Percentiles rank a stretch among this genome's conserved stretches.
Conservation (phyloP, 2,888 invertebrate genomes). For the Lumbricus terrestris region DNA sequence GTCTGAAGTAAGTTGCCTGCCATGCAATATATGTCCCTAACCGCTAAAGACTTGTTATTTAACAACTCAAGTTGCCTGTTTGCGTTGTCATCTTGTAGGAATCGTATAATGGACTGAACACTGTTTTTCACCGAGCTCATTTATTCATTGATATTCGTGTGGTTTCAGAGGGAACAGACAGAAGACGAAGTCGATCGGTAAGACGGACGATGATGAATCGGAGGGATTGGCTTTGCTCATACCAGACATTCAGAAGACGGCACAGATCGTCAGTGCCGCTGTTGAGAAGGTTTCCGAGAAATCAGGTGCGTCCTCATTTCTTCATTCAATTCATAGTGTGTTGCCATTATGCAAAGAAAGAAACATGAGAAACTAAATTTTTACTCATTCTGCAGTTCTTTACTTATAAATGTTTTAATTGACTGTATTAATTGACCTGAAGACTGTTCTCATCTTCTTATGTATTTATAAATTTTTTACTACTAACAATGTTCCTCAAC, state of each 20-base stretch:
- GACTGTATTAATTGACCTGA: neutral
- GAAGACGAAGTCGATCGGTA: neutral
- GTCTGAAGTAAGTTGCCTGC: conserved; percentile 53
- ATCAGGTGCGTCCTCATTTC: neutral
- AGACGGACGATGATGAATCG: conserved; percentile 74
- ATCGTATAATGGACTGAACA: no score
- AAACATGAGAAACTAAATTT: no score
- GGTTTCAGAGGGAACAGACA: conserved; percentile 21
- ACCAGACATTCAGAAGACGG: conserved; percentile 79
- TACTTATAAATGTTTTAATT: neutral
- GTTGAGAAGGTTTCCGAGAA: conserved; percentile 15
- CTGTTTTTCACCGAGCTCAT: no score
- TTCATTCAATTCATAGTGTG: neutral
- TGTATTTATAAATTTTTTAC: neutral
- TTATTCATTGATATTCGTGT: neutral
- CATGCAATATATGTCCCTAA: no score
- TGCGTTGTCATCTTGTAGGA: neutral
- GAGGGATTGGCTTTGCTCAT: conserved; percentile 84
- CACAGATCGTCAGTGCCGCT: conserved; percentile 59
- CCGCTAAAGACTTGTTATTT: neutral
- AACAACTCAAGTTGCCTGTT: neutral
- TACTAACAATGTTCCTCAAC: neutral
- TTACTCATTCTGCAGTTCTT: no score
- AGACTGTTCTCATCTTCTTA: neutral
- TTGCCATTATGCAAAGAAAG: neutral